phyloP scores from a whole-genome alignment of 2,797 vertebrate species.

The Malacoraja senta region DNA sequence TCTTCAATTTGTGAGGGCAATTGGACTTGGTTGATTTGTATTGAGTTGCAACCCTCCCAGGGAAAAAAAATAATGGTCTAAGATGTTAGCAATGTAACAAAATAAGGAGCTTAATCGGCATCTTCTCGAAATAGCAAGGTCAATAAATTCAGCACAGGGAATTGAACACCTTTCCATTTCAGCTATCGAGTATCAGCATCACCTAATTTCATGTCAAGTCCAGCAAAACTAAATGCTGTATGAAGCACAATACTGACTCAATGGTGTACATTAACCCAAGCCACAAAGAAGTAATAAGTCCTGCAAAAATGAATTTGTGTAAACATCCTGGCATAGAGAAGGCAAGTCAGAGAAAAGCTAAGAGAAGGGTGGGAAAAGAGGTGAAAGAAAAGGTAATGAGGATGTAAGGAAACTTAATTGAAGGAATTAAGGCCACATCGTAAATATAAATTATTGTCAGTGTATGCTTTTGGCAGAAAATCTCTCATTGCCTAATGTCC shows the following conservation, averaged over 20 bases:
- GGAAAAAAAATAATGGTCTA: neutral
- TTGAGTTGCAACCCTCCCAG: neutral
- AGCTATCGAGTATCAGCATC: constrained; percentile 4
- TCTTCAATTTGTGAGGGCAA: neutral
- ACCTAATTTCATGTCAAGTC: constrained; percentile 6
- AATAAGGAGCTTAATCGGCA: neutral
- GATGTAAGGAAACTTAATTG: neutral
- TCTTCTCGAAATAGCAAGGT: neutral
- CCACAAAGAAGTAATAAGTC: neutral
- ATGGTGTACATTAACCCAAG: neutral
- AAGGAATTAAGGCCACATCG: neutral
- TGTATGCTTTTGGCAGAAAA: neutral
- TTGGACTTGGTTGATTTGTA: neutral
- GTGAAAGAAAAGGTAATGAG: neutral
- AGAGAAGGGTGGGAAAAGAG: neutral
- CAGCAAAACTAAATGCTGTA: constrained; percentile 5
- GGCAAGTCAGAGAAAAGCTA: neutral
- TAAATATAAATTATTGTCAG: neutral
- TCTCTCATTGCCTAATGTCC: neutral
- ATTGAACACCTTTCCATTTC: neutral
- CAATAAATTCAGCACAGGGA: neutral
- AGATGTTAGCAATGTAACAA: neutral
- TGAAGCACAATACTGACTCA: neutral
- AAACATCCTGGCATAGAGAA: neutral
- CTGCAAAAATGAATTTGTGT: neutral